Conservation (phyloP, 2,797 vertebrate genomes). For the Denticeps clupeoides region DNA sequence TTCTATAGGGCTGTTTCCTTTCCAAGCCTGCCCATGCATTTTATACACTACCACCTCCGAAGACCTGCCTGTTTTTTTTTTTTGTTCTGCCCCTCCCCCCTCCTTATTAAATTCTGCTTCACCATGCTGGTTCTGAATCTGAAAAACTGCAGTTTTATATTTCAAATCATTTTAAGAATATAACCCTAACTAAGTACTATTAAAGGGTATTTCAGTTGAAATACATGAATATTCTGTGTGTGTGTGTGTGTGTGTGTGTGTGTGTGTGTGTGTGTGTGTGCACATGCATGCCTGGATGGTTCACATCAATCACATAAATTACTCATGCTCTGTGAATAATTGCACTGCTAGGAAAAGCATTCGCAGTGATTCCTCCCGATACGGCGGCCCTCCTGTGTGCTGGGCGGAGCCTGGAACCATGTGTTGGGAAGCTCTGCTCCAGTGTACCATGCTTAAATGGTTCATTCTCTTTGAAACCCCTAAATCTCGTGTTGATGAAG, state of each 20-base stretch:
- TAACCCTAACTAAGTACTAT: no score
- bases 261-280: conserved; percentile 5
- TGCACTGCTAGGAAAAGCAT: not conserved
- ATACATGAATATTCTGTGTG: no score
- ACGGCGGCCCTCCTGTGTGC: no score
- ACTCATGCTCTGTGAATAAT: not conserved
- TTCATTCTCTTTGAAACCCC: no score
- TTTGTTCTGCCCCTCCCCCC: conserved; percentile 2
- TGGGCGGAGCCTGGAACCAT: no score
- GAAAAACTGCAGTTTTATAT: no score
- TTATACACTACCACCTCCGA: conserved; percentile 14
- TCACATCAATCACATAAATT: conserved; percentile 4
- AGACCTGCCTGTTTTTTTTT: conserved; percentile 18
- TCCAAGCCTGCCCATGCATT: conserved; percentile 22
- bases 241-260: conserved; percentile 3
- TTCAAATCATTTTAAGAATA: no score
- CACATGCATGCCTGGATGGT: not conserved
- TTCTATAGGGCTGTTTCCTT: conserved; percentile 32
- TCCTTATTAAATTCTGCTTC: conserved; percentile 33
- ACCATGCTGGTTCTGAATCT: not conserved
- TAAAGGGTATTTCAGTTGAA: no score
- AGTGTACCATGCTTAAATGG: no score
- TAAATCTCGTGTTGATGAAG: no score
- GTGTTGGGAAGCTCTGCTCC: no score
- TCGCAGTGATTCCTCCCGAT: no score